phyloP scores from a whole-genome alignment of 2,888 invertebrate genomes.

The Xestia rhomboidea region DNA sequence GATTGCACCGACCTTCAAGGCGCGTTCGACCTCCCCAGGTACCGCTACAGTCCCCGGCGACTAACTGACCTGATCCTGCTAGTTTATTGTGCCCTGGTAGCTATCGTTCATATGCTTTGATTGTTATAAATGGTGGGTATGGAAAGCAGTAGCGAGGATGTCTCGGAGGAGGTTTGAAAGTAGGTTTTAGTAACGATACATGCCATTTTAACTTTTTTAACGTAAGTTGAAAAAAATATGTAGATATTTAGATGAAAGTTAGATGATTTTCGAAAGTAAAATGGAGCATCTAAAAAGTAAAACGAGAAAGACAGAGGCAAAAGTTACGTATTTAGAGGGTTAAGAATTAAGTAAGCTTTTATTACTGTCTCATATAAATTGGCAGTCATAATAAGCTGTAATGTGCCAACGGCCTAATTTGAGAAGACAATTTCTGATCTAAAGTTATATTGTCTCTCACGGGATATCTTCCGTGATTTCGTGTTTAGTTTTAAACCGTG shows the following conservation, averaged over 20 bases:
- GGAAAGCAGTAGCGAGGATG: not conserved
- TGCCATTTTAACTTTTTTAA: not conserved
- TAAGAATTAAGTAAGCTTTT: not conserved
- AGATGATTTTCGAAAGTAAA: no score
- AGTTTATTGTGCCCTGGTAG: conserved; percentile 37
- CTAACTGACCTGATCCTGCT: conserved; percentile 56
- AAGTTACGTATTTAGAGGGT: not conserved
- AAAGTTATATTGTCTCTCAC: no score
- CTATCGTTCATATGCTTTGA: conserved; percentile 71
- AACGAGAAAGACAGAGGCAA: not conserved
- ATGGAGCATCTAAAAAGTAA: not conserved
- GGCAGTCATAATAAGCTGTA: not conserved
- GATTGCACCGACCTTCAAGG: conserved; percentile 95
- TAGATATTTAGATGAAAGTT: not conserved
- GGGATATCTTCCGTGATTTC: no score
- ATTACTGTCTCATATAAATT: not conserved
- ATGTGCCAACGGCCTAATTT: not conserved
- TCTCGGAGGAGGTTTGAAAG: not conserved
- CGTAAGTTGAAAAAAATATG: not conserved
- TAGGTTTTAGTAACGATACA: not conserved
- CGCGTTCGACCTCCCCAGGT: conserved; percentile 94
- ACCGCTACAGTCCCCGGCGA: conserved; percentile 76
- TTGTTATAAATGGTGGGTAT: conserved; percentile 20
- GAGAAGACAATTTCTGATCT: not conserved
- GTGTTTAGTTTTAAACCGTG: no score